These are phyloP conservation scores for Metridium senile DNA, from an alignment of 92 coral and sea anemone species.

Conservation along the genomic window DNA sequence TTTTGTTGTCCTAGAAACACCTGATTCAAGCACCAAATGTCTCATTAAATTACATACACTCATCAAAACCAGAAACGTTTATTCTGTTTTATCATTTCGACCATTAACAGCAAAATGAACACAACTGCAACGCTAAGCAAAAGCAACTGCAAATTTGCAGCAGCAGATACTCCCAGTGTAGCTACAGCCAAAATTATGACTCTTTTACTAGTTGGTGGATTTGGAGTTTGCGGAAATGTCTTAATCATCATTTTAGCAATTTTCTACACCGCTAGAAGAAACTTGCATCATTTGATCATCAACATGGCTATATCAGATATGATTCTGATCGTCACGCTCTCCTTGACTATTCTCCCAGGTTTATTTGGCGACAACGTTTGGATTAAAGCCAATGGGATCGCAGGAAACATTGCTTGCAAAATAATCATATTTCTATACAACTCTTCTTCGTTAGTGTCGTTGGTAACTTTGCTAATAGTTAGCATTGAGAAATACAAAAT, in stretches of 20 bases:
- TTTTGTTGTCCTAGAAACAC: background rate
- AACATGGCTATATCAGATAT: background rate
- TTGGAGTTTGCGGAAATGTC: background rate
- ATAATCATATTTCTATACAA: background rate
- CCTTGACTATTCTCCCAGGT: background rate
- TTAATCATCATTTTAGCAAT: background rate
- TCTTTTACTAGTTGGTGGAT: background rate
- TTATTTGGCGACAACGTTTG: background rate
- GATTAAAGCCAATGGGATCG: background rate
- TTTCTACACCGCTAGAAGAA: background rate
- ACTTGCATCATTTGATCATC: background rate
- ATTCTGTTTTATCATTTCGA: constrained; percentile 17
- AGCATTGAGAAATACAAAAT: background rate
- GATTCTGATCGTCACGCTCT: background rate
- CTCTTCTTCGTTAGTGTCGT: background rate
- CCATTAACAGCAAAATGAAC: background rate
- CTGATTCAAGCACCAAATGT: background rate
- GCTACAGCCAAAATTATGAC: background rate
- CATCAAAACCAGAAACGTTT: background rate
- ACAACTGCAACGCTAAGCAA: background rate
- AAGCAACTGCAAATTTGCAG: background rate
- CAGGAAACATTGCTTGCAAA: background rate
- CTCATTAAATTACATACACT: background rate
- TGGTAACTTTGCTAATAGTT: background rate
- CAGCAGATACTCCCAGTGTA: background rate